Percentiles rank a stretch among this genome's conserved stretches.
Conservation (phyloP, 2,888 invertebrate species). For the Heteromyza rotundicornis region DNA sequence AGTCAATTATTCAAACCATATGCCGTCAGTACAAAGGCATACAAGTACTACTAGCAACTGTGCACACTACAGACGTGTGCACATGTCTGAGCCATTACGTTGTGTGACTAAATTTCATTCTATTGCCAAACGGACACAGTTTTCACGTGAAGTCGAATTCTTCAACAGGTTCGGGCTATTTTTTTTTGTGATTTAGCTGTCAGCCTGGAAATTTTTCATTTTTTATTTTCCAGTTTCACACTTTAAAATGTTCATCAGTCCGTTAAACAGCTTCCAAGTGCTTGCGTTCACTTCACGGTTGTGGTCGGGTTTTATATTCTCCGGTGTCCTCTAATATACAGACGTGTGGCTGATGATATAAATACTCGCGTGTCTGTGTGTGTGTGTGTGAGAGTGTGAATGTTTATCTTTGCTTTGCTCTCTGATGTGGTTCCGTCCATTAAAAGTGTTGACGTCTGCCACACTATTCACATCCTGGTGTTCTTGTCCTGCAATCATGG, state of each 20-base stretch:
- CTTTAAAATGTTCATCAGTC: not conserved
- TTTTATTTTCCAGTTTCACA: too few relatives aligned
- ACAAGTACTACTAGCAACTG: too few relatives aligned
- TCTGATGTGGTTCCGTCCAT: not conserved
- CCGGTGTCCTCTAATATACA: not conserved
- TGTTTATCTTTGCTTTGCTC: too few relatives aligned
- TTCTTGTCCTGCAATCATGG: not conserved
- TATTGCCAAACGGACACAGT: too few relatives aligned
- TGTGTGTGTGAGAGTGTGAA: not conserved
- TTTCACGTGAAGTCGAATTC: too few relatives aligned
- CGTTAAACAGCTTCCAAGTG: not conserved
- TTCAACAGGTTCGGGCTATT: too few relatives aligned
- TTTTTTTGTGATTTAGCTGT: too few relatives aligned
- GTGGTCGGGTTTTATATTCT: not conserved
- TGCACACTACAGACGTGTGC: too few relatives aligned
- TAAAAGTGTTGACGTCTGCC: slow-evolving; percentile 7
- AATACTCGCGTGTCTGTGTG: not conserved
- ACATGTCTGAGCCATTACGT: too few relatives aligned
- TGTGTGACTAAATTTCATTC: too few relatives aligned
- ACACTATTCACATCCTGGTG: not conserved
- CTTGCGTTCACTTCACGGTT: not conserved
- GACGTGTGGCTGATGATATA: too few relatives aligned
- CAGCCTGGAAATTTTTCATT: too few relatives aligned
- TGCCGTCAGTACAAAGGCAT: not conserved
- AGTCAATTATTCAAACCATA: not conserved